Conservation (phyloP, 2,113 vertebrate species). For the Malurus elegans region DNA sequence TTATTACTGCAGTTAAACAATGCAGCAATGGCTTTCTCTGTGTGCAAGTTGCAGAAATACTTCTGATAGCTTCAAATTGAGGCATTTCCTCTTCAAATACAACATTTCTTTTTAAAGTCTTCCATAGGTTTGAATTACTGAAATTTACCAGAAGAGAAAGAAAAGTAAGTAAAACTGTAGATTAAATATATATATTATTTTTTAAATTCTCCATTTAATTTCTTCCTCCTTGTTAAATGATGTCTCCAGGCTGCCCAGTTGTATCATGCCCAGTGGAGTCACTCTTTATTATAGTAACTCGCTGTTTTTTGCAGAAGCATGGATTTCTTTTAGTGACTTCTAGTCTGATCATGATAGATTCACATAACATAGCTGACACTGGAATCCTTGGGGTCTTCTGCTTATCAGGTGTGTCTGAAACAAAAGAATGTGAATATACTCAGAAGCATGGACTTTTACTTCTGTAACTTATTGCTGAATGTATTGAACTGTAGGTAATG, state of each 20-base stretch:
- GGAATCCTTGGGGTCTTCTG: not conserved
- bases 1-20: not conserved
- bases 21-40: not conserved
- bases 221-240: not conserved
- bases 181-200: not conserved
- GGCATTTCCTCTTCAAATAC: not conserved
- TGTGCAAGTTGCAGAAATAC: not conserved
- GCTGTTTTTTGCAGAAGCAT: not conserved
- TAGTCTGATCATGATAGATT: not conserved
- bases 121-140: not conserved
- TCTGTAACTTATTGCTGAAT: not conserved
- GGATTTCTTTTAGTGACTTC: not conserved
- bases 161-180: not conserved
- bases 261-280: not conserved
- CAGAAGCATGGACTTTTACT: not conserved
- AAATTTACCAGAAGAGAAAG: not conserved
- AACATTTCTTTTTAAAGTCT: not conserved
- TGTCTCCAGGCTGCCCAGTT: not conserved
- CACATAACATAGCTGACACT: not conserved
- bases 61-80: not conserved
- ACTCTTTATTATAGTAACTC: not conserved
- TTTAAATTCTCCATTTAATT: not conserved
- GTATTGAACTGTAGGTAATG: not conserved
- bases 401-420: not conserved
- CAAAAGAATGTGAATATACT: not conserved